Percentiles rank a stretch among this genome's conserved stretches.
Evolutionary conservation across 1,140 invertebrate genomes (phyloP).

Genomic region (Mamestra configurata): DNA sequence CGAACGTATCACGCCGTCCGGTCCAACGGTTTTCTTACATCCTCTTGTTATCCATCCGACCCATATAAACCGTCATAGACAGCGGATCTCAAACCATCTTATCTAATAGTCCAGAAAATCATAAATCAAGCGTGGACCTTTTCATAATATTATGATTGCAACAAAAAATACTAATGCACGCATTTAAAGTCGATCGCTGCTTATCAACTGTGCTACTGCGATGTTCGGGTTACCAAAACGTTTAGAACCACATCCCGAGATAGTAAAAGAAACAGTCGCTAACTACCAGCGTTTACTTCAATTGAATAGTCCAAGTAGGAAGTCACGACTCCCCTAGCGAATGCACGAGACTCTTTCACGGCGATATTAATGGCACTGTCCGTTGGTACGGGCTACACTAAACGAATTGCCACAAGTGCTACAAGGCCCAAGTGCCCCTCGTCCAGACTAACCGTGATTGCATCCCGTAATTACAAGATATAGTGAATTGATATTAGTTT

Average conservation of each 20-base stretch:
- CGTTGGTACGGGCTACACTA: background rate
- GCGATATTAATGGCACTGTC: slow-evolving; percentile 35
- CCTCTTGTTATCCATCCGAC: background rate
- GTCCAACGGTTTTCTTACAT: slow-evolving; percentile 10
- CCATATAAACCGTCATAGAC: background rate
- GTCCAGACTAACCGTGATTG: slow-evolving; percentile 23
- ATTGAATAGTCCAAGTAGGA: slow-evolving; percentile 58
- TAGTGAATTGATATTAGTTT: slow-evolving; percentile 38
- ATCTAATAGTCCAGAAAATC: background rate
- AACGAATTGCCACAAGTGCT: background rate
- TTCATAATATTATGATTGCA: too few relatives aligned
- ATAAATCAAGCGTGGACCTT: too few relatives aligned
- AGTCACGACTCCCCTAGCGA: slow-evolving; percentile 57
- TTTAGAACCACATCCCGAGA: slow-evolving; percentile 1
- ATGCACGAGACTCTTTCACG: slow-evolving; percentile 17
- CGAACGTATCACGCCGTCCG: background rate
- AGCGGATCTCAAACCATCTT: background rate
- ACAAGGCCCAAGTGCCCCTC: background rate
- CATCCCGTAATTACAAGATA: slow-evolving; percentile 47
- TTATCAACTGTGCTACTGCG: too few relatives aligned
- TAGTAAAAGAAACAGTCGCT: slow-evolving; percentile 43
- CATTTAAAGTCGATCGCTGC: too few relatives aligned
- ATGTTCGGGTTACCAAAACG: background rate
- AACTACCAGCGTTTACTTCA: slow-evolving; percentile 47
- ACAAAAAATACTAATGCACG: too few relatives aligned